These are phyloP conservation scores for Rhopalosiphum padi DNA, from an alignment of 1,140 invertebrate genomes.

Conservation along the genomic window DNA sequence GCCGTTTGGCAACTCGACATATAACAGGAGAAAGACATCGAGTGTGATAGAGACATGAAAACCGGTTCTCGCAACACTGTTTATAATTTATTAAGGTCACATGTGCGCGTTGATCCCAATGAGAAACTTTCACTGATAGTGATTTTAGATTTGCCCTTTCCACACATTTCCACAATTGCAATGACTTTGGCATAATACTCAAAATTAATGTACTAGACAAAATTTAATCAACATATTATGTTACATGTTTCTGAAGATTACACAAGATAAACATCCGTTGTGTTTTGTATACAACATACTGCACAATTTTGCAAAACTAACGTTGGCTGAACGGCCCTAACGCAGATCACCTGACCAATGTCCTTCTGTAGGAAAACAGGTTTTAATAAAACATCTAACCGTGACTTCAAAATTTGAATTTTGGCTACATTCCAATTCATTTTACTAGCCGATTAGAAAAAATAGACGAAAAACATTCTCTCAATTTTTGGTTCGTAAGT, in stretches of 20 bases:
- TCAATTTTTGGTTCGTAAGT: neutral
- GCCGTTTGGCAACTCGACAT: slow-evolving; percentile 46
- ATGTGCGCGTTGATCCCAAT: slow-evolving; percentile 54
- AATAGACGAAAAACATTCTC: neutral
- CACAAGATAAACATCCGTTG: neutral
- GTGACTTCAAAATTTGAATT: slow-evolving; percentile 32
- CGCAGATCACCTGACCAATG: neutral
- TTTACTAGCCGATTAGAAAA: neutral
- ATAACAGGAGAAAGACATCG: slow-evolving; percentile 42
- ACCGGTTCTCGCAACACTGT: slow-evolving; percentile 51
- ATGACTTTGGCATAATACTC: neutral
- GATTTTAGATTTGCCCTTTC: slow-evolving; percentile 40
- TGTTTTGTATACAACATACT: neutral
- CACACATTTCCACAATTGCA: neutral
- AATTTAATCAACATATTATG: neutral
- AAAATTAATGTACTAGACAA: neutral
- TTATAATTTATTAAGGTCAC: slow-evolving; percentile 57
- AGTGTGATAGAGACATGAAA: slow-evolving; percentile 36
- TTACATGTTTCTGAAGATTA: neutral
- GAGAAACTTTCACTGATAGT: slow-evolving; percentile 55
- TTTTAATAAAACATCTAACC: neutral
- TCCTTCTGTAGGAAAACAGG: slow-evolving; percentile 29
- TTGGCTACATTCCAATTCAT: slow-evolving; percentile 39
- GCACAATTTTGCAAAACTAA: neutral
- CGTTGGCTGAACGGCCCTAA: neutral